Percentiles rank a stretch among this genome's conserved stretches.
phyloP scores from a whole-genome alignment of 2,797 vertebrate species.

The Bovichtus diacanthus region DNA sequence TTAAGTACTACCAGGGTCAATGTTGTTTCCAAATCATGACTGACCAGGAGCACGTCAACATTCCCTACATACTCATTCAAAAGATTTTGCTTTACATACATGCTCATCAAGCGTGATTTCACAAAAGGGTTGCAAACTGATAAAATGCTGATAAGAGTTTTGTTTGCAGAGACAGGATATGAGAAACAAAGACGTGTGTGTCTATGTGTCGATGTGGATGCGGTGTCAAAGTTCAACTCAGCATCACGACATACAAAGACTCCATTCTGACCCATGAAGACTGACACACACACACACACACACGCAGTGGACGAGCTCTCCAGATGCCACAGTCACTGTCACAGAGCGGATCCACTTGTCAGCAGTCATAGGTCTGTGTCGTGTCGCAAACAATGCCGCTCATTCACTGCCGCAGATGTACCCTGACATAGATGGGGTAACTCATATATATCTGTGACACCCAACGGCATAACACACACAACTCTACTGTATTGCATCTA shows the following conservation, averaged over 20 bases:
- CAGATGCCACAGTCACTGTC: conserved; percentile 71
- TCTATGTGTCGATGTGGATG: conserved; percentile 29
- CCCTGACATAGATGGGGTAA: conserved; percentile 60
- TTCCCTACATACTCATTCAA: background rate
- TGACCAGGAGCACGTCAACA: background rate
- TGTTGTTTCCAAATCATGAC: background rate
- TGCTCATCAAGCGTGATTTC: background rate
- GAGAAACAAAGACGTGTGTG: conserved; percentile 48
- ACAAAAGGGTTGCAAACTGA: conserved; percentile 3
- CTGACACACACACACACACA: conserved; percentile 24
- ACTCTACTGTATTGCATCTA: conserved; percentile 52
- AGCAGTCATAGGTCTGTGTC: conserved; percentile 62
- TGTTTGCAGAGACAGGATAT: conserved; percentile 64
- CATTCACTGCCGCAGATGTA: conserved; percentile 64
- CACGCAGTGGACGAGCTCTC: conserved; percentile 22
- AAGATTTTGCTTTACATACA: background rate
- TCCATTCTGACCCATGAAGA: conserved; percentile 45
- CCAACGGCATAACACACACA: conserved; percentile 68
- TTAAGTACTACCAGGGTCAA: background rate
- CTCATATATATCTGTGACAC: conserved; percentile 68
- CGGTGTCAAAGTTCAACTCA: conserved; percentile 56
- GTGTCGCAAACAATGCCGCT: conserved; percentile 62
- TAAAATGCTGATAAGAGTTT: conserved; percentile 43
- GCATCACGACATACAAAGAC: conserved; percentile 64
- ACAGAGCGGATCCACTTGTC: conserved; percentile 75